Conservation (phyloP, 2,797 vertebrate genomes). For the Florisuga fusca region DNA sequence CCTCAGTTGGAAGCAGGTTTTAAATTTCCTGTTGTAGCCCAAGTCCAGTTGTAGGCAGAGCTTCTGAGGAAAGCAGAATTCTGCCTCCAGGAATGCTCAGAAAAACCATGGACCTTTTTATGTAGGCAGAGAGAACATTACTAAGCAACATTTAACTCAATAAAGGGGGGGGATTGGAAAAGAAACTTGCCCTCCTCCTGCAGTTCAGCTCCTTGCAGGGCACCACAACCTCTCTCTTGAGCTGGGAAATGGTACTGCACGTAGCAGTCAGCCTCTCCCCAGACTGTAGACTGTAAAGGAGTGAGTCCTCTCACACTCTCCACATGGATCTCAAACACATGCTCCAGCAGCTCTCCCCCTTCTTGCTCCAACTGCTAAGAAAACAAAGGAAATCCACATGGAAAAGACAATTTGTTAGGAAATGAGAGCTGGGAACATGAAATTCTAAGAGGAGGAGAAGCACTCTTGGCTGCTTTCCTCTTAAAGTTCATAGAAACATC, state of each 20-base stretch:
- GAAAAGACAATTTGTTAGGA: not conserved
- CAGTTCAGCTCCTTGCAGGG: constrained; percentile 63
- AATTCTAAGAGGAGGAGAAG: not conserved
- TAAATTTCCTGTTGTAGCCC: not conserved
- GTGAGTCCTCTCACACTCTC: constrained; percentile 87
- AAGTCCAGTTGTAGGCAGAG: fast-evolving
- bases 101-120: not conserved
- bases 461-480: not conserved
- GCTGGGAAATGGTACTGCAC: constrained; percentile 92
- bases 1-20: not conserved
- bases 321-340: constrained; percentile 89
- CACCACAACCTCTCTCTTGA: constrained; percentile 71
- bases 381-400: not conserved
- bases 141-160: not conserved
- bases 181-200: constrained; percentile 81
- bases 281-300: constrained; percentile 92
- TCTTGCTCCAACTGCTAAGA: constrained; percentile 65
- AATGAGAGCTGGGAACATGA: not conserved
- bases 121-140: not conserved
- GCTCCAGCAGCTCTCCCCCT: constrained; percentile 80
- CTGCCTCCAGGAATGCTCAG: not conserved
- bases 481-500: not conserved
- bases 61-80: not conserved
- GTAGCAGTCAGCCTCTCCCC: constrained; percentile 98
- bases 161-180: not conserved